These are phyloP conservation scores for Phaetusa simplex DNA, from an alignment of 2,113 vertebrate species.

Conservation along the genomic window DNA sequence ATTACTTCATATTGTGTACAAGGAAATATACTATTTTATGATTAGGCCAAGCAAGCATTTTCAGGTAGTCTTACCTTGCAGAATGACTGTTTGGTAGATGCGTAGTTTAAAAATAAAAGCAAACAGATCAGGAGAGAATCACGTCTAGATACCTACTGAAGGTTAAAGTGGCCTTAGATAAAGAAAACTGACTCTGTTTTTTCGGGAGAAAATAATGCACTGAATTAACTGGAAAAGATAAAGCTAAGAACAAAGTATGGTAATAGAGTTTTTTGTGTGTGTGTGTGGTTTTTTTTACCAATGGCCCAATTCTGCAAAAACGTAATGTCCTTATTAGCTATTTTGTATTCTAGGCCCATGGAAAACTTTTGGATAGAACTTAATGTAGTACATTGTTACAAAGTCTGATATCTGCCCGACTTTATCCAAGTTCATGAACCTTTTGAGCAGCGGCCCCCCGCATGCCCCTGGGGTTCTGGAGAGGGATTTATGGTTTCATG, in stretches of 20 bases:
- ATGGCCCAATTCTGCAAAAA: neutral
- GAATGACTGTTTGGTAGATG: neutral
- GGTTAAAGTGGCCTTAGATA: neutral
- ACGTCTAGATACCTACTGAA: neutral
- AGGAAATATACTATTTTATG: neutral
- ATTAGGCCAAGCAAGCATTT: neutral
- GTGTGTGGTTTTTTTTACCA: neutral
- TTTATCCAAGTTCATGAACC: slow-evolving; percentile 58
- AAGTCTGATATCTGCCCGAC: neutral
- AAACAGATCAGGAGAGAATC: neutral
- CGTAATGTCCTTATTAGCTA: neutral
- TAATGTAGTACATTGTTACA: neutral
- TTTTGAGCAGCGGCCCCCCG: neutral
- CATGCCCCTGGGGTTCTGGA: slow-evolving; percentile 9
- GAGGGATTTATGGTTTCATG: slow-evolving; percentile 51
- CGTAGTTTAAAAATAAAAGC: neutral
- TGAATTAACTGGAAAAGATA: neutral
- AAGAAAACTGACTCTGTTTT: neutral
- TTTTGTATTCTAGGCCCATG: neutral
- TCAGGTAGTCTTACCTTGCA: neutral
- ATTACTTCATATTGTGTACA: neutral
- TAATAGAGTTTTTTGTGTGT: neutral
- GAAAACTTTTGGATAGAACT: neutral
- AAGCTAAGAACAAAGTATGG: neutral
- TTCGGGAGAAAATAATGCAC: neutral